Base-by-base conservation (phyloP, 2,113 vertebrate species). In the Brachyhypopomus gauderio region DNA sequence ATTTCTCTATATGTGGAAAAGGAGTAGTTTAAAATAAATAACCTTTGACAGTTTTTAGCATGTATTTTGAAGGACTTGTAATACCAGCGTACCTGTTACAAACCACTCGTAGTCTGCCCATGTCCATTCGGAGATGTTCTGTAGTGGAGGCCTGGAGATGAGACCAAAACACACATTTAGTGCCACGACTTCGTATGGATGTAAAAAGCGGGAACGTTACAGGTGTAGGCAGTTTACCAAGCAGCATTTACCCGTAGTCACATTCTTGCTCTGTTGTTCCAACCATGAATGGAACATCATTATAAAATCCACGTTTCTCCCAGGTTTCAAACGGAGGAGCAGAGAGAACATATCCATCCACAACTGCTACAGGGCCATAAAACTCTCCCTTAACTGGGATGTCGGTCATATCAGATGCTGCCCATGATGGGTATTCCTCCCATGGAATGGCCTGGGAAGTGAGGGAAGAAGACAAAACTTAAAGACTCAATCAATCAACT, bases 261-360 rank as follows among this genome's bases (percentile, higher is more conserved):
- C n/a, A 75, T 83, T 95, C 94, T 82, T 94, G 94, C 73, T 89
- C 88, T 0, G 90, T 92, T 7, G 92, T 93, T 63, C 94, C 93
- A 1, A 94, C 66, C 0, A 95, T 66, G 2, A 93, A 90, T 0
- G 93, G 93, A 25, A 95, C 91, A 3, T 95, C 92, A 0, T 76
- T 94, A 74, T 89, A 84, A 19, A 56, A 23, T 0, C 22, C 34
- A 16, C 83, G 85, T n/a, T 89, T 89, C 83, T 90, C 88, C 93
- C 92, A 93, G 16, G 88, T 59, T 70, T 92, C 82, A 3, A 93
- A 89, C 0, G 92, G 92, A 0, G 91, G 79, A 22, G 85, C 91
- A 7, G 85, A 76, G 3, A 95, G 87, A 30, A 94, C 89, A 7
- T 91, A 75, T 0, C 92, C 92, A 3, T 95, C 94, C 83, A 94